Conservation (phyloP, 1,140 invertebrate species). For the Popillia japonica region DNA sequence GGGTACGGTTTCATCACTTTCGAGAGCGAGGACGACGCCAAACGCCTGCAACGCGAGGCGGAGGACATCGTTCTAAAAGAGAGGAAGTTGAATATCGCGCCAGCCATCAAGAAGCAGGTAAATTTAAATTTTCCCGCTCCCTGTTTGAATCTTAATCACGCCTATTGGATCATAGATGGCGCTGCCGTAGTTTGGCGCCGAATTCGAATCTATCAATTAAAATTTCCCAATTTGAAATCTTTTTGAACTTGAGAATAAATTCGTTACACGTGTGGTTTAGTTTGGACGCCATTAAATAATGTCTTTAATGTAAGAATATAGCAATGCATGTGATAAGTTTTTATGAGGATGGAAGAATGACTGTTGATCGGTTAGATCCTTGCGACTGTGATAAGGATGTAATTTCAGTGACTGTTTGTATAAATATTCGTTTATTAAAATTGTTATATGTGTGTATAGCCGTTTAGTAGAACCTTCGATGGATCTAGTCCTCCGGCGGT, state of each 20-base stretch:
- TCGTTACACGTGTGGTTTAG: too few species aligned
- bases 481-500: conserved; percentile 49
- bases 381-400: background rate
- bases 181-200: background rate
- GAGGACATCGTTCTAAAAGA: conserved; percentile 73
- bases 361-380: background rate
- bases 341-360: background rate
- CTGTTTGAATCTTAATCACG: background rate
- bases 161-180: background rate
- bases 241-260: too few species aligned
- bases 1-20: conserved; percentile 97
- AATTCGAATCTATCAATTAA: background rate
- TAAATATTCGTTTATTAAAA: background rate
- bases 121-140: conserved; percentile 37
- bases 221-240: too few species aligned
- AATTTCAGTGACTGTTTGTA: background rate
- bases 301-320: too few species aligned
- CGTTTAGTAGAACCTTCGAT: conserved; percentile 54
- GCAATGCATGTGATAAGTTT: conserved; percentile 8
- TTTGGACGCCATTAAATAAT: too few species aligned
- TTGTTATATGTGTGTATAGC: conserved; percentile 43
- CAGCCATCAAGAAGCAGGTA: conserved; percentile 88
- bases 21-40: conserved; percentile 89
- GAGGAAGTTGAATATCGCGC: conserved; percentile 88
- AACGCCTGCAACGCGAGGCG: conserved; percentile 72